These are phyloP conservation scores for Hapalemur alaotrensis DNA, from an alignment of 2,797 vertebrate species.

Conservation along the genomic window DNA sequence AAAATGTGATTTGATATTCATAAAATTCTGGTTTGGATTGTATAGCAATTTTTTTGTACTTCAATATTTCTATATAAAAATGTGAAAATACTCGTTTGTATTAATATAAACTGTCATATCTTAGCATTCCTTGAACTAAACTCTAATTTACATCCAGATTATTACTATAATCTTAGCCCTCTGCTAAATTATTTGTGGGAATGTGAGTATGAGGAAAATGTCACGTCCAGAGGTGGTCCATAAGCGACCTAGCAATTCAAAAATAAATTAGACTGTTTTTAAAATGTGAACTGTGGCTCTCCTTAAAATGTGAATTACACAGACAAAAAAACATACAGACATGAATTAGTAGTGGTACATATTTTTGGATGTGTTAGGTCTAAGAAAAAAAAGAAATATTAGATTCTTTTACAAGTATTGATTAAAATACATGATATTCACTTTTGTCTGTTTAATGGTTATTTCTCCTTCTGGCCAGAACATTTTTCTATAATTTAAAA, in stretches of 20 bases:
- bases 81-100: neutral
- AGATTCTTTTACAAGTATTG: neutral
- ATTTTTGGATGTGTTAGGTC: neutral
- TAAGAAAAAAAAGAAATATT: neutral
- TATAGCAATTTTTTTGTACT: neutral
- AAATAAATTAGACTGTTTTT: slow-evolving; percentile 17
- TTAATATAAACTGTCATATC: neutral
- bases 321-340: neutral
- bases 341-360: neutral
- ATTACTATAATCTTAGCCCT: neutral
- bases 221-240: neutral
- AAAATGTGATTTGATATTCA: neutral
- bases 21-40: neutral
- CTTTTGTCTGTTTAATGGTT: neutral
- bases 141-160: neutral
- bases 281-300: neutral
- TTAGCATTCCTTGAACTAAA: neutral
- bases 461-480: neutral
- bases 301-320: neutral
- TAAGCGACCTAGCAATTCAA: neutral
- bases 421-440: neutral
- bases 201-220: neutral
- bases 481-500: neutral
- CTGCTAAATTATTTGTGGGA: neutral
- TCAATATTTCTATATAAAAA: neutral